These are phyloP conservation scores for Phylloscopus trochilus DNA, from an alignment of 2,113 vertebrate species.

Conservation along the genomic window DNA sequence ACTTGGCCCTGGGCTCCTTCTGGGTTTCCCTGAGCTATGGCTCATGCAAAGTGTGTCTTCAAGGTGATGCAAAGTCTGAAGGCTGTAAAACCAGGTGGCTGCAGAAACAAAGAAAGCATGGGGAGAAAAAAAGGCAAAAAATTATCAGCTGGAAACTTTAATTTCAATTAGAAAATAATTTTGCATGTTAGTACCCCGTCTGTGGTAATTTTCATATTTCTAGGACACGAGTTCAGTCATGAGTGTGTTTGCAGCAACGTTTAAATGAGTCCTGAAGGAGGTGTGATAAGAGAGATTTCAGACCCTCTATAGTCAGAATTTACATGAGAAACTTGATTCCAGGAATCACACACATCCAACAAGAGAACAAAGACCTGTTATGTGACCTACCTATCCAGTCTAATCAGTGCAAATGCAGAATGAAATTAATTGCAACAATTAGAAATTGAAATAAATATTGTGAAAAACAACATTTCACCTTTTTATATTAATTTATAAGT, in stretches of 20 bases:
- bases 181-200: neutral
- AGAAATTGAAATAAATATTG: neutral
- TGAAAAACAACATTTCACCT: no score
- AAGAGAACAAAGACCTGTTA: neutral
- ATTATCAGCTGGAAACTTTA: neutral
- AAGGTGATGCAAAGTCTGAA: neutral
- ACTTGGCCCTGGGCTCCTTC: neutral
- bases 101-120: neutral
- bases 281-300: neutral
- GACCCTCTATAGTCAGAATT: neutral
- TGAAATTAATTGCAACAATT: constrained; percentile 16
- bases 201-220: neutral
- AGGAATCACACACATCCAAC: neutral
- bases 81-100: neutral
- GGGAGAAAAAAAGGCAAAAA: neutral
- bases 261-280: neutral
- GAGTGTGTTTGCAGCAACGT: neutral
- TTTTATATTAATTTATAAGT: no score
- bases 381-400: neutral
- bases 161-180: neutral
- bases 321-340: neutral
- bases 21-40: neutral
- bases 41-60: neutral
- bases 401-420: neutral
- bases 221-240: neutral